phyloP scores from a whole-genome alignment of 2,797 vertebrate genomes.

The Masticophis lateralis region DNA sequence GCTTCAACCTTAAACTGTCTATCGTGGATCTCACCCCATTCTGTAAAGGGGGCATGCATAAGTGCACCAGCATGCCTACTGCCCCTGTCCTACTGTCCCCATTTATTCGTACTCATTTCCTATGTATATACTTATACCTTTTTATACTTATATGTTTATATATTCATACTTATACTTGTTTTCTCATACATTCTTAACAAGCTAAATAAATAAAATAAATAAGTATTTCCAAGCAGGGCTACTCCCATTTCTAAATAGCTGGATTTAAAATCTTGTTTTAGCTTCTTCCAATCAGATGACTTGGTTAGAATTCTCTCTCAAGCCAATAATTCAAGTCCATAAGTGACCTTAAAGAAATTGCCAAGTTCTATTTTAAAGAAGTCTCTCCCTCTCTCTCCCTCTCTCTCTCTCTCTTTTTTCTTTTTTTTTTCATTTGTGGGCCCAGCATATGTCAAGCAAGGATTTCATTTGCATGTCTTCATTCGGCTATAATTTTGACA shows the following conservation, averaged over 20 bases:
- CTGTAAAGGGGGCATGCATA: too few species aligned
- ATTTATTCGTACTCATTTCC: too few species aligned
- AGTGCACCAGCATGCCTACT: too few species aligned
- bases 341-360: conserved; percentile 67
- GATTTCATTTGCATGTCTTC: conserved; percentile 71
- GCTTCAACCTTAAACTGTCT: too few species aligned
- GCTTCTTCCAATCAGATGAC: conserved; percentile 48
- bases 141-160: too few species aligned
- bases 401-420: background rate
- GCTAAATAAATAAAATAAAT: too few species aligned
- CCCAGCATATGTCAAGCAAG: conserved; percentile 61
- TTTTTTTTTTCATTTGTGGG: conserved; percentile 42
- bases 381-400: conserved; percentile 3
- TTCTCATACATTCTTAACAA: too few species aligned
- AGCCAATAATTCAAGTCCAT: conserved; percentile 64
- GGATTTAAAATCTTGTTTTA: conserved; percentile 54
- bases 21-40: too few species aligned
- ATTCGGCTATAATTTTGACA: conserved; percentile 68
- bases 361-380: conserved; percentile 69
- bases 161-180: too few species aligned
- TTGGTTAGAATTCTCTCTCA: conserved; percentile 53
- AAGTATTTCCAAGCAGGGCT: background rate
- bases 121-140: too few species aligned
- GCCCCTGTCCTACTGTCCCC: too few species aligned
- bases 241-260: background rate